Percentiles rank a stretch among this genome's conserved stretches.
phyloP scores from a whole-genome alignment of 2,888 invertebrate genomes.

The Lacanobia oleracea region DNA sequence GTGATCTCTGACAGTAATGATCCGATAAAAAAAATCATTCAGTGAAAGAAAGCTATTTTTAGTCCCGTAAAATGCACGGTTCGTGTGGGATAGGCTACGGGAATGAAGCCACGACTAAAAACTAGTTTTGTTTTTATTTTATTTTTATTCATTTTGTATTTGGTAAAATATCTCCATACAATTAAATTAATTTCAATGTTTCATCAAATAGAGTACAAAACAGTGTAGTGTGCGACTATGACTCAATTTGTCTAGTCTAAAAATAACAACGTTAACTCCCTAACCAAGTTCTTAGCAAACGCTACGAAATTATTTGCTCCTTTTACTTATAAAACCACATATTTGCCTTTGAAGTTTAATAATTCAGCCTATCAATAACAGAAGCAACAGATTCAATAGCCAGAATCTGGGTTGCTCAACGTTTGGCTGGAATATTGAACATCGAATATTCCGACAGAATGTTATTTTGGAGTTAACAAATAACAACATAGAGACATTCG shows the following conservation, averaged over 20 bases:
- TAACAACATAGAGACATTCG: conserved; percentile 48
- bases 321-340: background rate
- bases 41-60: background rate
- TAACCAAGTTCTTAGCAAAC: background rate
- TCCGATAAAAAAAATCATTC: background rate
- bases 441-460: conserved; percentile 23
- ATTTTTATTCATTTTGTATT: background rate
- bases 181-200: conserved; percentile 1
- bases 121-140: background rate
- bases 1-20: background rate
- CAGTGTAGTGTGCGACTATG: background rate
- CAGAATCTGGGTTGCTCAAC: conserved; percentile 12
- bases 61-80: background rate
- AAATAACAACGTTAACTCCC: background rate
- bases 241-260: conserved; percentile 22
- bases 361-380: conserved; percentile 9
- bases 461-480: conserved; percentile 55
- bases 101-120: background rate
- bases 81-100: background rate
- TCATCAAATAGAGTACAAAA: background rate
- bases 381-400: conserved; percentile 16
- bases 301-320: conserved; percentile 15
- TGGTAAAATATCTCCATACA: background rate
- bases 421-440: conserved; percentile 37
- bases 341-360: conserved; percentile 20